Evolutionary conservation across 2,797 vertebrate species (phyloP).

Genomic region (Babyrousa celebensis): DNA sequence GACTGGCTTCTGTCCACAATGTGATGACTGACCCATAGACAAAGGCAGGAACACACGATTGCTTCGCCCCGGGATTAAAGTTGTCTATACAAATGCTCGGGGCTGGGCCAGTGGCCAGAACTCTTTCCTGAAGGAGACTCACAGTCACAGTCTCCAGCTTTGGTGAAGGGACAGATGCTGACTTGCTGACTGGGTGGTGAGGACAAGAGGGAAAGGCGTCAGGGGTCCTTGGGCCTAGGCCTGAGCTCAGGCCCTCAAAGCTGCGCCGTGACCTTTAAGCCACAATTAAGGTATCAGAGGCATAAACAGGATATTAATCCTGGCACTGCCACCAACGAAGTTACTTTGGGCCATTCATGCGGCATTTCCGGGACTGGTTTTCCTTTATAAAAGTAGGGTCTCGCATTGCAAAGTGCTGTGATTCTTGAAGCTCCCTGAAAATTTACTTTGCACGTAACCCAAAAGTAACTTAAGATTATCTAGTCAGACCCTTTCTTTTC

Average conservation of each 20-base stretch:
- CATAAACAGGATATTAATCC: background rate
- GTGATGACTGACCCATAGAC: background rate
- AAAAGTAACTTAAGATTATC: background rate
- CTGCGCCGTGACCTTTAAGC: background rate
- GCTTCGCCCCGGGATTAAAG: background rate
- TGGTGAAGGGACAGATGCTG: background rate
- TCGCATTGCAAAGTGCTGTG: background rate
- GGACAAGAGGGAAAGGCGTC: background rate
- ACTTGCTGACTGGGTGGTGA: background rate
- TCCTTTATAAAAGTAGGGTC: conserved; percentile 19
- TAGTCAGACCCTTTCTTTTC: background rate
- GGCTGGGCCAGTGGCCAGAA: background rate
- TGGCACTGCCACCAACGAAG: background rate
- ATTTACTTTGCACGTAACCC: conserved; percentile 2
- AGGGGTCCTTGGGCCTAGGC: background rate
- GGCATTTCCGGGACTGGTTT: background rate
- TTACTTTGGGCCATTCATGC: background rate
- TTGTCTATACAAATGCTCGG: background rate
- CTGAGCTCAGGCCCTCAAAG: background rate
- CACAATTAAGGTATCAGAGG: background rate
- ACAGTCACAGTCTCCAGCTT: background rate
- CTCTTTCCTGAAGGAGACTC: background rate
- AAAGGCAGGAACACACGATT: background rate
- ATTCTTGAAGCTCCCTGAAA: conserved; percentile 52
- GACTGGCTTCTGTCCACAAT: background rate